Evolutionary conservation across 2,888 invertebrate species (phyloP), one percentile per base, ranked within the genome.

Genomic region (Erebia epiphron): DNA sequence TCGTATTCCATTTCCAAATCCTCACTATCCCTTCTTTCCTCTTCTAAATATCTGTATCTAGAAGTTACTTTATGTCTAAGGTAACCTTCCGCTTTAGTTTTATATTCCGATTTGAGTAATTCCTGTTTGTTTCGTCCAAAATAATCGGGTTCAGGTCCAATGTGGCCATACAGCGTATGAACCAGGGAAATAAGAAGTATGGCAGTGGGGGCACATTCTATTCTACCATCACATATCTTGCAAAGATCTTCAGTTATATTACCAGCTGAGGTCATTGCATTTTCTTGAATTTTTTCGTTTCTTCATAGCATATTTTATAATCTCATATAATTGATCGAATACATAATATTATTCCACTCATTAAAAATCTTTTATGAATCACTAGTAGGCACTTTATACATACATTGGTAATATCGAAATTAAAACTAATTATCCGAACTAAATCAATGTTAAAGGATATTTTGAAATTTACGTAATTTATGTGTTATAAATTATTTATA

Each of bases 201-300:
- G 10, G 93, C 93, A 0, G 92, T 92, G 0, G 92, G 92, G 0
- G 93, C 92, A 73, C 92, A 93, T 75, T 93, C 93, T 35, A 92
- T 84, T 75, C 87, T 81, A 54, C 92, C 93, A 72, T 93, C 93
- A 83, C 92, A 93, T 78, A 90, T 83, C 76, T 84, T 89, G 79
- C 93, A 92, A 49, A 92, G 83, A 69, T 92, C 92, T 72, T 90
- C 87, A 71, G 91, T 91, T 64, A 85, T 78, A 78, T 92, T 91
- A 73, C 72, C 78, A 69, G 76, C 78, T 73, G 83, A 78, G 81
- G 82, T 85, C 91, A 92, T 92, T 83, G 89, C 90, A 89, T 90
- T 81, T 83, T 81, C 83, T 81, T 49, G 73, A 73, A 49, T 73
- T 49, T 70, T 61, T 72, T 60, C 57, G 21, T 60, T 14, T 68